Evolutionary conservation across 2,113 vertebrate species (phyloP).

Genomic region (Fulica atra): DNA sequence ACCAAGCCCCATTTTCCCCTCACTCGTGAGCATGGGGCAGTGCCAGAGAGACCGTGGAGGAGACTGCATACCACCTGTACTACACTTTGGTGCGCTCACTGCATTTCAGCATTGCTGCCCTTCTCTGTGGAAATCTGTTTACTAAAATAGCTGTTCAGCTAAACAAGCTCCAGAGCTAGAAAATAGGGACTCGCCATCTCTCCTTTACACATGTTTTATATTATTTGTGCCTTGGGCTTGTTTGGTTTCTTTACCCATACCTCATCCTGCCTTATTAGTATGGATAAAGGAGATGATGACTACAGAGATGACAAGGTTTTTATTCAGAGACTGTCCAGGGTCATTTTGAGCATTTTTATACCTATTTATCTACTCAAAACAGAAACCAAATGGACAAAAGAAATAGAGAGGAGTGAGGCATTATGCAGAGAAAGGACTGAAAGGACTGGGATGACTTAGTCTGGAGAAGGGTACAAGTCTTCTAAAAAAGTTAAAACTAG

Average conservation of each 20-base stretch:
- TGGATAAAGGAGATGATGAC: background rate
- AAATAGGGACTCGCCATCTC: background rate
- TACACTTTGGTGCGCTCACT: background rate
- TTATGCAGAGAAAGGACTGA: background rate
- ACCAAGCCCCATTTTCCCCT: background rate
- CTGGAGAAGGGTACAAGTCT: background rate
- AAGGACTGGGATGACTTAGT: background rate
- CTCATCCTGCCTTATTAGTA: background rate
- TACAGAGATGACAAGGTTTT: slow-evolving; percentile 18
- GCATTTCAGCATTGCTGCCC: background rate
- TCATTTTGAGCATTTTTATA: background rate
- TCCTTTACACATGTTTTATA: background rate
- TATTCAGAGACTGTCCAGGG: background rate
- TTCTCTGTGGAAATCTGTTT: background rate
- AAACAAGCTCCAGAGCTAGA: background rate
- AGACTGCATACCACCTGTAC: background rate
- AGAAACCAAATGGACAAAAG: slow-evolving; percentile 1
- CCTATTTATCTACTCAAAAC: slow-evolving; percentile 1
- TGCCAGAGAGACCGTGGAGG: background rate
- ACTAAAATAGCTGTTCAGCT: background rate
- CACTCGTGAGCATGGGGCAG: background rate
- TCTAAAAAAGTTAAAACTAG: background rate
- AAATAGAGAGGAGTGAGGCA: background rate
- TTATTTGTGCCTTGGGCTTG: background rate
- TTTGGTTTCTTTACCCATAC: background rate